These are phyloP conservation scores for Nezara viridula DNA, from an alignment of 2,888 invertebrate genomes.

Conservation along the genomic window DNA sequence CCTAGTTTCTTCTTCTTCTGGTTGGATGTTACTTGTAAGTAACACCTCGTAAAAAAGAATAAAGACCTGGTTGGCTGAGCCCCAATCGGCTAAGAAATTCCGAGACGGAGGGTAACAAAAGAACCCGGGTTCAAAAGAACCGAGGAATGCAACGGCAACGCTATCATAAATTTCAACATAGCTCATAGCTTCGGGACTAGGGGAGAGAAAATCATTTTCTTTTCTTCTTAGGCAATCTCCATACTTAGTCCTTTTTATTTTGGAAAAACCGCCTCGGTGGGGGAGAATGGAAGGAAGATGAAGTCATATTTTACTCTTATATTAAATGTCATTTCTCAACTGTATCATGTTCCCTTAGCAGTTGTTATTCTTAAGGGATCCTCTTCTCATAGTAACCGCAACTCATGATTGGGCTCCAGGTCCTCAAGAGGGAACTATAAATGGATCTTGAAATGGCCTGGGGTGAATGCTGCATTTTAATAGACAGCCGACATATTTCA, in stretches of 20 bases:
- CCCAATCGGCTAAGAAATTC: background rate
- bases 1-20: background rate
- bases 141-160: background rate
- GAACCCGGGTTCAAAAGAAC: background rate
- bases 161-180: constrained; percentile 43
- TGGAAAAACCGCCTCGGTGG: background rate
- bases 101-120: background rate
- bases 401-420: background rate
- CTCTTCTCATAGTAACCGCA: background rate
- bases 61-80: background rate
- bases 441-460: background rate
- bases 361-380: constrained; percentile 25
- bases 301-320: constrained; percentile 28
- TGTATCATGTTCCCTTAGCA: constrained; percentile 25
- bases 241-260: constrained; percentile 65
- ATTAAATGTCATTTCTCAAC: constrained; percentile 35
- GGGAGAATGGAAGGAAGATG: background rate
- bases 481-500: background rate
- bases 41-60: background rate
- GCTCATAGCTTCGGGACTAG: constrained; percentile 14
- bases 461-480: background rate
- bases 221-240: constrained; percentile 61
- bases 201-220: constrained; percentile 25
- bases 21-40: background rate
- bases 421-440: background rate